Conservation (phyloP, 2,888 invertebrate genomes). For the Hofmannophila pseudospretella region DNA sequence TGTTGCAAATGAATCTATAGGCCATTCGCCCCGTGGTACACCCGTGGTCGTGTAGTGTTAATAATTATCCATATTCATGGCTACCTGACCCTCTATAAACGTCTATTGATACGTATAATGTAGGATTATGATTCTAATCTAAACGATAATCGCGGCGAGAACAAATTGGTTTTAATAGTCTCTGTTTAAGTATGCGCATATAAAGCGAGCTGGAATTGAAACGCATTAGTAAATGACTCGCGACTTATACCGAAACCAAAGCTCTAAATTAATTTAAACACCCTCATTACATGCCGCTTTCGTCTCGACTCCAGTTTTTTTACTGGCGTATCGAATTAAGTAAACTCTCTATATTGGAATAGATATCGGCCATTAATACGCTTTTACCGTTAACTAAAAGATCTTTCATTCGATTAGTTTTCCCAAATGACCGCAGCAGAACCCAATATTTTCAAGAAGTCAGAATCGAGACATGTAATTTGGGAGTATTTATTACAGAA, state of each 20-base stretch:
- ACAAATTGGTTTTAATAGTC: constrained; percentile 48
- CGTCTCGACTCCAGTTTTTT: constrained; percentile 25
- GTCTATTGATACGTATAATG: constrained; percentile 11
- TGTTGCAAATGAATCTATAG: no score
- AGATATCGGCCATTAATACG: constrained; percentile 19
- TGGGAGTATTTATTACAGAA: constrained; percentile 39
- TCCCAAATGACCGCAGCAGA: constrained; percentile 17
- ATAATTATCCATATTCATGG: constrained; percentile 8
- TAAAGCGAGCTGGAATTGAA: constrained; percentile 36
- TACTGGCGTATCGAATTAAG: constrained; percentile 37
- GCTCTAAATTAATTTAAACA: constrained; percentile 48
- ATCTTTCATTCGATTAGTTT: constrained; percentile 27
- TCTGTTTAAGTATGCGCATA: constrained; percentile 48
- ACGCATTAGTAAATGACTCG: constrained; percentile 35
- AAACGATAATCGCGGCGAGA: constrained; percentile 36
- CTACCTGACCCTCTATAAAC: background rate
- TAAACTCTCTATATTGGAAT: constrained; percentile 28
- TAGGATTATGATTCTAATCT: constrained; percentile 23
- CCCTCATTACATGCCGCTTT: constrained; percentile 37
- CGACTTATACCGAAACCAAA: constrained; percentile 34
- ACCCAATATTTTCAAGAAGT: constrained; percentile 26
- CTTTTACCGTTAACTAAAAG: constrained; percentile 28
- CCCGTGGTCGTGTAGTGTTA: constrained; percentile 4
- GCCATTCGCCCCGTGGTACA: background rate
- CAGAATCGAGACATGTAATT: constrained; percentile 30